Conservation (phyloP, 2,797 vertebrate genomes). For the Sphenopsis melanotis region DNA sequence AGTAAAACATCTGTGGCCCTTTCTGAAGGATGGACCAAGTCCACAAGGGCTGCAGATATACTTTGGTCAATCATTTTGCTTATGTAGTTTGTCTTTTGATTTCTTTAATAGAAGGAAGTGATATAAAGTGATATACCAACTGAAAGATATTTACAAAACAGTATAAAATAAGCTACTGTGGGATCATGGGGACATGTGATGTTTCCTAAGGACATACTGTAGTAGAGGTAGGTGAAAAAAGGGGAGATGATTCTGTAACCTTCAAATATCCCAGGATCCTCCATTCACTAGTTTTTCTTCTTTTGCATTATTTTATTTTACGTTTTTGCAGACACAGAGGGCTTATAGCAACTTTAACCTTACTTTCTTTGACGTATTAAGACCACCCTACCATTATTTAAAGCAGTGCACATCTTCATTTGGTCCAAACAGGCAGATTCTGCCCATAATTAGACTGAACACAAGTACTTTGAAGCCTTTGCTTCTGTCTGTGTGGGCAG, state of each 20-base stretch:
- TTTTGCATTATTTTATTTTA: conserved; percentile 57
- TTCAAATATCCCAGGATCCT: conserved; percentile 72
- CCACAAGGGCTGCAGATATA: conserved; percentile 71
- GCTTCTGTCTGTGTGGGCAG: conserved; percentile 53
- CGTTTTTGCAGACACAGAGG: conserved; percentile 60
- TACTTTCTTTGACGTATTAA: conserved; percentile 32
- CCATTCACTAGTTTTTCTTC: conserved; percentile 68
- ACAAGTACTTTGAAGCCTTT: conserved; percentile 24
- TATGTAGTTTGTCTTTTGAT: conserved; percentile 51
- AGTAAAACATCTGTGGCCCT: conserved; percentile 76
- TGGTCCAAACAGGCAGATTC: conserved; percentile 74
- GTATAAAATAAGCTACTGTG: conserved; percentile 73
- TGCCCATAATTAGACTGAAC: conserved; percentile 69
- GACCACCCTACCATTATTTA: conserved; percentile 54
- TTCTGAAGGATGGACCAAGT: conserved; percentile 57
- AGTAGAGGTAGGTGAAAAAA: conserved; percentile 81
- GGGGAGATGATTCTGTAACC: conserved; percentile 69
- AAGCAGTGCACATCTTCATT: conserved; percentile 71
- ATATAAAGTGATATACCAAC: conserved; percentile 78
- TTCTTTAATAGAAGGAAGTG: conserved; percentile 72
- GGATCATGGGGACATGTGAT: conserved; percentile 58
- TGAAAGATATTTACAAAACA: conserved; percentile 74
- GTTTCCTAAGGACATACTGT: conserved; percentile 71
- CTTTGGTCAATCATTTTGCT: conserved; percentile 78
- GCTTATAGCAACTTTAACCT: conserved; percentile 49